Percentiles rank a stretch among this genome's conserved stretches.
These are phyloP conservation scores for Cephonodes hylas DNA, from an alignment of 2,888 invertebrate genomes.

Conservation along the genomic window DNA sequence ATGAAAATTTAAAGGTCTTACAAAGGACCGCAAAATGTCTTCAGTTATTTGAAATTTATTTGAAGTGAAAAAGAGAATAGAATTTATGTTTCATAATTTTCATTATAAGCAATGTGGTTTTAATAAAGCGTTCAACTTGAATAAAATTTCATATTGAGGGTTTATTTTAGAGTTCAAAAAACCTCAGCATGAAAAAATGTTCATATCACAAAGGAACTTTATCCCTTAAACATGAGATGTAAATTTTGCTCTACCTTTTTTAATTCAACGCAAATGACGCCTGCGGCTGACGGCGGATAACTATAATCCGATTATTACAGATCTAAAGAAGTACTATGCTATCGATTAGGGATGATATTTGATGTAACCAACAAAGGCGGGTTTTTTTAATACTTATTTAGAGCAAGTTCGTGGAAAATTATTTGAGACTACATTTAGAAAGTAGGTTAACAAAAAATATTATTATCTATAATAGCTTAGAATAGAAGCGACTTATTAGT, in stretches of 20 bases:
- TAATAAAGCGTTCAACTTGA: neutral
- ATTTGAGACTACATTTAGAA: too few species aligned
- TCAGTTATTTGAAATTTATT: neutral
- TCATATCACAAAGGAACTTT: conserved; percentile 2
- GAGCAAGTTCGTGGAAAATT: neutral
- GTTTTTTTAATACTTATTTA: neutral
- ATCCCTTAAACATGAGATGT: conserved; percentile 3
- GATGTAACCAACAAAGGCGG: neutral
- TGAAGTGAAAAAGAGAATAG: neutral
- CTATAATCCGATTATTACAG: neutral
- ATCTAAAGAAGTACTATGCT: neutral
- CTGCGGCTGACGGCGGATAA: neutral
- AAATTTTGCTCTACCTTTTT: conserved; percentile 7
- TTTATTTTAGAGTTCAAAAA: neutral
- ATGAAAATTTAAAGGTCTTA: neutral
- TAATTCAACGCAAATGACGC: conserved; percentile 1
- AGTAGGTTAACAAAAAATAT: neutral
- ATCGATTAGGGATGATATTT: neutral
- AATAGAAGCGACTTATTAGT: too few species aligned
- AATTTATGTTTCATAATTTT: neutral
- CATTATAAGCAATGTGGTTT: neutral
- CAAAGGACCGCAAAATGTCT: neutral
- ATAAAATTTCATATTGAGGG: neutral
- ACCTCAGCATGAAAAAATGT: neutral
- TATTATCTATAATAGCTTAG: too few species aligned